Evolutionary conservation across 2,113 vertebrate species (phyloP), one percentile per base, ranked within the genome.

Genomic region (Saccopteryx leptura): DNA sequence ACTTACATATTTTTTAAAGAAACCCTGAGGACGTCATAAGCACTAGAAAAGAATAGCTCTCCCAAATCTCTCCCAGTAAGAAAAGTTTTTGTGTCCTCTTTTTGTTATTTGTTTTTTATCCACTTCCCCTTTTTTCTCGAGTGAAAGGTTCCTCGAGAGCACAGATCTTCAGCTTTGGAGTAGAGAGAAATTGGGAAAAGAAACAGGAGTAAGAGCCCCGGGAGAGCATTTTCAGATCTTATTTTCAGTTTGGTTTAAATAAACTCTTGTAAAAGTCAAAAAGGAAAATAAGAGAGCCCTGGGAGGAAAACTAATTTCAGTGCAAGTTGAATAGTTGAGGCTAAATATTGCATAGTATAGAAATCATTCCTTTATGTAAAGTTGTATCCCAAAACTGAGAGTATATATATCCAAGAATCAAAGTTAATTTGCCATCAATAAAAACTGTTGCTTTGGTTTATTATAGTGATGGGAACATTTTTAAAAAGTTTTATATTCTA

Each of bases 311-410:
- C n/a, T 46, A 63, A 63, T 84, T 52, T 88, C 24, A 93, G 39
- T 54, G 19, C 52, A 78, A 61, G 91, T 71, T 83, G 26, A 31
- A n/a, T 68, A 58, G n/a, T 60, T 87, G 75, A 54, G 68, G 17
- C 46, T 50, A 84, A 60, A 17, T 52, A 56, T 69, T 50, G 78
- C 46, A 39, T 50, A 85, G 80, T 92, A 50, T 61, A 82, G 4
- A 92, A 83, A 86, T 86, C 23, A 66, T 72, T 91, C 15, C 48
- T 92, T 78, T 79, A 9, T 4, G 3, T 90, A 66, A 85, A 87
- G 31, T 80, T 65, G 7, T 80, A 17, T 56, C 48, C 56, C 48
- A 71, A 52, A 80, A 82, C 46, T 85, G 9, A 89, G 21, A 52
- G 17, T 69, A 17, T 86, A 23, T 75, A 13, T 90, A 23, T 85